Evolutionary conservation across 2,113 vertebrate genomes (phyloP), one percentile per base, ranked within the genome.

Genomic region (Ciconia stormi): DNA sequence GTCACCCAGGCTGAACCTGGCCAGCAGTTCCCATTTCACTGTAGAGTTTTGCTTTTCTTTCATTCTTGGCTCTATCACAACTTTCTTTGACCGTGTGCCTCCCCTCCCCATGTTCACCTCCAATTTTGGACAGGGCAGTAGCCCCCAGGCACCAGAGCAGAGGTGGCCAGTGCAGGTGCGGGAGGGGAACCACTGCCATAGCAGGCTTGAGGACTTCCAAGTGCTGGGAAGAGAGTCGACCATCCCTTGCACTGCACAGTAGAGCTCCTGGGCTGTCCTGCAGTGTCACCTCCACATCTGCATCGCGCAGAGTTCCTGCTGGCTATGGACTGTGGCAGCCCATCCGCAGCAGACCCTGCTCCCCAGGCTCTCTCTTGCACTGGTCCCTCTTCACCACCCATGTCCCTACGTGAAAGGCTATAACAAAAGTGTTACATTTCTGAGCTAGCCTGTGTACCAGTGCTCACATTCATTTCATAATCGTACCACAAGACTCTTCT

Each of bases 331-430:
- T 26, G 40, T 40, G 63, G 21, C 72, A 71, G 19, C 10, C 7
- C 22, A 26, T 38, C n/a, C 0, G 0, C 16, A 42, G 38, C n/a
- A 67, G 15, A 10, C 9, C 14, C 22, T 21, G 20, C 20, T 80
- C 52, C 36, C 36, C 27, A 16, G 22, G 13, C 52, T 71, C 55
- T 46, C 34, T 73, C 63, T 46, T 84, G n/a, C 16, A 19, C 50
- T 66, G 32, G 8, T 29, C 25, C 7, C 21, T 71, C 30, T 44
- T 82, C 30, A 46, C 19, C 17, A 5, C 49, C 55, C 30, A 4
- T 2, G 2, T 66, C 34, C 13, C 27, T 22, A 1, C 0, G 0
- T 66, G 23, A 61, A 87, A 65, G 29, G 16, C 36, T 70, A 0
- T 77, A 40, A 70, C 7, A 19, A 5, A 69, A 56, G 29, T 16